Evolutionary conservation across 2,113 vertebrate species (phyloP), one percentile per base, ranked within the genome.

Genomic region (human): DNA sequence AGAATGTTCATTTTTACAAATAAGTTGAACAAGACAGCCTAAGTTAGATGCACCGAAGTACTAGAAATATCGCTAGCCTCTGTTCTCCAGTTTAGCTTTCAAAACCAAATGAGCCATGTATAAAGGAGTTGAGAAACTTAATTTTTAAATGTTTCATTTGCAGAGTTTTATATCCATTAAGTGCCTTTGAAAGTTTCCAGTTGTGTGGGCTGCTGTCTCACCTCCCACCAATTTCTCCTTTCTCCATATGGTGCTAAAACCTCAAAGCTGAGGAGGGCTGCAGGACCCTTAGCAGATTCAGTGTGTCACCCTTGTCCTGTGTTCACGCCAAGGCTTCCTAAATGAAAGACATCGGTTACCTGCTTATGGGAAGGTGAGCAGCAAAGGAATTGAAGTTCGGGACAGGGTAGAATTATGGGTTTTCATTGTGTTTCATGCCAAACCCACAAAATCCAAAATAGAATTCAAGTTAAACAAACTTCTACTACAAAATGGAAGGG

Each of bases 141-240:
- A 52, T 97, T 98, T 98, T 98, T 94, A 94, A 98, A 96, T 17
- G 89, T 98, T 75, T 97, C 92, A 68, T 98, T 99, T 98, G 98
- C 98, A 83, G 94, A 93, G 88, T 98, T 99, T 98, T 99, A 95
- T 98, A 98, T 98, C 98, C 98, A 98, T 99, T 43, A 99, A 99
- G 99, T 99, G 99, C 99, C 99, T 99, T 99, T 98, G 97, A 98
- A 96, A 98, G 97, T 98, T 98, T 97, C 96, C 92, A 96, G 96
- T 96, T 90, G 96, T 89, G 94, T 70, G 97, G 98, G 98, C 98
- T 98, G 95, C 92, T 97, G 92, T 95, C 97, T 98, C 98, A 93
- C 97, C 94, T 98, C 97, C 97, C 97, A 95, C 97, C 97, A 50
- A 52, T 8, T 48, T 97, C 97, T 97, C 98, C 97, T 98, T 98